Evolutionary conservation across 2,888 invertebrate genomes (phyloP), one percentile per base, ranked within the genome.

Genomic region (Habroteleia sp.): DNA sequence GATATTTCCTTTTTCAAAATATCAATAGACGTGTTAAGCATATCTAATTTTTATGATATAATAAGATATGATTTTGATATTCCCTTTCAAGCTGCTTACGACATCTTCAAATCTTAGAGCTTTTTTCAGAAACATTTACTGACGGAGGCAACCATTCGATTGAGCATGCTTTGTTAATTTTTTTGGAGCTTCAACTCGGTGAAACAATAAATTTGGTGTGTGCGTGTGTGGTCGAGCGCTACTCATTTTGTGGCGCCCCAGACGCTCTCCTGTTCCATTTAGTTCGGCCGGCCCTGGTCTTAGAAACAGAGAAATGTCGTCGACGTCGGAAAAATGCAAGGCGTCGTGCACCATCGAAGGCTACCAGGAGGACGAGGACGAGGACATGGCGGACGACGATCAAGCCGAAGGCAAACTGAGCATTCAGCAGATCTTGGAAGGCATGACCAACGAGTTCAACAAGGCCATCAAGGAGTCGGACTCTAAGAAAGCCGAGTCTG

Each of bases 401-500:
- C 78, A 76, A 48, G 79, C 74, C 74, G 82, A 84, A 65, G 84
- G 85, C 66, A 86, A 86, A 73, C 81, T 87, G 63, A 87, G 85
- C 75, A 88, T 88, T 48, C 84, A 87, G 71, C 84, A 87, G 74
- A 88, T 88, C 35, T 81, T 88, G 17, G 87, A 87, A 33, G 84
- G 88, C 35, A 88, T 88, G 88, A 88, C 88, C 3, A 87, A 85
- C 69, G 87, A 88, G 52, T 88, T 88, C 60, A 88, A 88, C 77
- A 87, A 83, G 39, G 79, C 77, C 62, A 74, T 82, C 11, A 83
- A 37, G 14, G 80, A 68, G 8, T 23, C 54, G 17, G 41, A 66
- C 1, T 14, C 41, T 25, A 50, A 44, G n/a, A 37, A 39, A 35
- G 20, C 72, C 23, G 46, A 62, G 54, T 6, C 42, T 11, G 29